A percentile compares a stretch with the other conserved stretches of the same genome.
phyloP scores from a whole-genome alignment of 2,888 invertebrate species.

The Perithous albicinctus region DNA sequence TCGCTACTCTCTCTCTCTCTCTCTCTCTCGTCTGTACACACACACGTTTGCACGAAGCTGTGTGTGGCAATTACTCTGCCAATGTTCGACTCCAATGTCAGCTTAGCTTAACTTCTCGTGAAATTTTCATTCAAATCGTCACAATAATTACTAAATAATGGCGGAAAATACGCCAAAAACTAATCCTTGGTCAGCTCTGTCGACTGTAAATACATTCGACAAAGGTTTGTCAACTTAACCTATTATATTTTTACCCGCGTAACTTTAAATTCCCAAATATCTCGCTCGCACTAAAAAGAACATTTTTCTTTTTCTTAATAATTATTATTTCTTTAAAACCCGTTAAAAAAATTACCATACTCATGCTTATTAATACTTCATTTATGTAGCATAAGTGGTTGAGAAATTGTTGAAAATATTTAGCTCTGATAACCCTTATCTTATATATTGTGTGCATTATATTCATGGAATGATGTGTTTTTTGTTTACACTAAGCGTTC shows the following conservation, averaged over 20 bases:
- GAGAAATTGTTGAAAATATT: not conserved
- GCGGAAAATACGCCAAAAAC: constrained; percentile 57
- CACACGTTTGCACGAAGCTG: not conserved
- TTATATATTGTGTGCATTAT: not conserved
- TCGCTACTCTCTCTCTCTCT: too few relatives aligned
- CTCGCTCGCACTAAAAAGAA: not conserved
- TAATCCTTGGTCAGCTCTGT: constrained; percentile 76
- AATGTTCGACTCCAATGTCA: not conserved
- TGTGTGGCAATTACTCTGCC: not conserved
- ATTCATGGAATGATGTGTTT: not conserved
- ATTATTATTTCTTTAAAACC: not conserved
- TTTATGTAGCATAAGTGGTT: not conserved
- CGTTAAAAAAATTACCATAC: not conserved
- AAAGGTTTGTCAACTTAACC: constrained; percentile 75
- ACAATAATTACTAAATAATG: constrained; percentile 45
- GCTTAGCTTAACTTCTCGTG: not conserved
- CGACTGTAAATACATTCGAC: constrained; percentile 82
- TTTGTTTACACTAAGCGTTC: too few relatives aligned
- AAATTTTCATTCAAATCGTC: not conserved
- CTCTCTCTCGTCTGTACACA: not conserved
- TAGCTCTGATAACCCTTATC: not conserved
- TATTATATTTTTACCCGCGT: constrained; percentile 31
- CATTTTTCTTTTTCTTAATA: not conserved
- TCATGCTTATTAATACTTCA: not conserved
- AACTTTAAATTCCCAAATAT: constrained; percentile 48